Evolutionary conservation across 2,113 vertebrate species (phyloP).

Genomic region (Procapra przewalskii): DNA sequence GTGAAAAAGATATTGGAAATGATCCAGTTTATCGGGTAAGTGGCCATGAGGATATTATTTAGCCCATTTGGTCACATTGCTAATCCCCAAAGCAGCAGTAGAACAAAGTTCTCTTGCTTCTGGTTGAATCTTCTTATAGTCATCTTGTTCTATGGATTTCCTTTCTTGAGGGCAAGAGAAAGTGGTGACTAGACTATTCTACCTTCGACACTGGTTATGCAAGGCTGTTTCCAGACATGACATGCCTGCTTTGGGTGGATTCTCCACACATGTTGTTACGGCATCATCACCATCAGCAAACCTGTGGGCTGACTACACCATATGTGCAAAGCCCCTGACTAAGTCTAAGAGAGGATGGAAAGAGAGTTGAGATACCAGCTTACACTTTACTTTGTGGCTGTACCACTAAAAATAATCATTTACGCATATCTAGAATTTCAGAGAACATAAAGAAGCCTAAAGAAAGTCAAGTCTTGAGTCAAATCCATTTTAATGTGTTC

Average conservation of each 20-base stretch:
- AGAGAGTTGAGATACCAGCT: not conserved
- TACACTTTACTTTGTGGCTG: not conserved
- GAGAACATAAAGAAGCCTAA: conserved; percentile 72
- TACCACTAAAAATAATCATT: not conserved
- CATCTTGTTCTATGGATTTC: not conserved
- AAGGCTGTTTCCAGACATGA: not conserved
- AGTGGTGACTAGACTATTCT: not conserved
- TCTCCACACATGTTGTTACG: not conserved
- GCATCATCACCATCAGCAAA: not conserved
- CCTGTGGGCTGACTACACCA: not conserved
- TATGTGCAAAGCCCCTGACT: not conserved
- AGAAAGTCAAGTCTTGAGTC: conserved; percentile 71
- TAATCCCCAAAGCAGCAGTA: not conserved
- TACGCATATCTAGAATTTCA: conserved; percentile 59
- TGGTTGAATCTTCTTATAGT: not conserved
- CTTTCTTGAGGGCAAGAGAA: not conserved
- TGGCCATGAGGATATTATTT: not conserved
- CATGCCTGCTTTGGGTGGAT: not conserved
- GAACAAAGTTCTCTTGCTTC: not conserved
- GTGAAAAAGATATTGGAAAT: not conserved
- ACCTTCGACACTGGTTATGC: not conserved
- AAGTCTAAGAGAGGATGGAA: not conserved
- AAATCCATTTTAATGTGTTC: not conserved
- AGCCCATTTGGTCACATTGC: not conserved
- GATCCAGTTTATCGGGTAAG: not conserved